Percentiles rank a stretch among this genome's conserved stretches.
These are phyloP conservation scores for Schizopygopsis malacanthus DNA, from an alignment of 2,797 vertebrate genomes.

Conservation along the genomic window DNA sequence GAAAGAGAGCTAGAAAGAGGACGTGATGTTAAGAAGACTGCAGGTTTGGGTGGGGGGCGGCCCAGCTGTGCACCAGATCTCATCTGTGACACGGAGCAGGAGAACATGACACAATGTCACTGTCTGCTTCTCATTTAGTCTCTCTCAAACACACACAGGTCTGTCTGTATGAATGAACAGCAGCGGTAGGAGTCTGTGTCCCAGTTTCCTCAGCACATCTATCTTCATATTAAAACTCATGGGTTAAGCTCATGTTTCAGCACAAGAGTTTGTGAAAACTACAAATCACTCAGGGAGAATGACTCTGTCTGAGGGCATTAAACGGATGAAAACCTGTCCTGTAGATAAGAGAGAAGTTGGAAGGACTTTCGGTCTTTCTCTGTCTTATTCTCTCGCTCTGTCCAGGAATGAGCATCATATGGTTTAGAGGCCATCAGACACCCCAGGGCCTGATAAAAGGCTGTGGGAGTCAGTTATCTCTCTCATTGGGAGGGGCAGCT, in stretches of 20 bases:
- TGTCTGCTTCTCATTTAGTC: constrained; percentile 48
- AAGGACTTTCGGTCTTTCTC: constrained; percentile 54
- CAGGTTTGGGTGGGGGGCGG: constrained; percentile 48
- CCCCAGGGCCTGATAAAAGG: constrained; percentile 69
- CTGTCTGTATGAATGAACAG: constrained; percentile 24
- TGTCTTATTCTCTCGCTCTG: constrained; percentile 54
- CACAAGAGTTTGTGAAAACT: constrained; percentile 61
- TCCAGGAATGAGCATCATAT: constrained; percentile 70
- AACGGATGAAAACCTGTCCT: constrained; percentile 61
- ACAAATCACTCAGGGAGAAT: constrained; percentile 71
- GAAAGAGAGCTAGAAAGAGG: constrained; percentile 30
- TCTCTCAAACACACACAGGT: constrained; percentile 11
- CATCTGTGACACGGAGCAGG: constrained; percentile 37
- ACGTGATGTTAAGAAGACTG: constrained; percentile 44
- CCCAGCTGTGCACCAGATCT: constrained; percentile 69
- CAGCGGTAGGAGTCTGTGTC: constrained; percentile 4
- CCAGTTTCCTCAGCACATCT: constrained; percentile 56
- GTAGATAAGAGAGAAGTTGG: constrained; percentile 66
- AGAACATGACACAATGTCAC: constrained; percentile 43
- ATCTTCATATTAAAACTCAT: constrained; percentile 66
- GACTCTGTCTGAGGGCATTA: constrained; percentile 69
- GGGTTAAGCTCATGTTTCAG: constrained; percentile 68
- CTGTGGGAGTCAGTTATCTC: constrained; percentile 67
- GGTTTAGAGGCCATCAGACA: constrained; percentile 76
- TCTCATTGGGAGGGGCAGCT: constrained; percentile 53